Conservation (phyloP, 2,797 vertebrate species). For the Choloepus didactylus region DNA sequence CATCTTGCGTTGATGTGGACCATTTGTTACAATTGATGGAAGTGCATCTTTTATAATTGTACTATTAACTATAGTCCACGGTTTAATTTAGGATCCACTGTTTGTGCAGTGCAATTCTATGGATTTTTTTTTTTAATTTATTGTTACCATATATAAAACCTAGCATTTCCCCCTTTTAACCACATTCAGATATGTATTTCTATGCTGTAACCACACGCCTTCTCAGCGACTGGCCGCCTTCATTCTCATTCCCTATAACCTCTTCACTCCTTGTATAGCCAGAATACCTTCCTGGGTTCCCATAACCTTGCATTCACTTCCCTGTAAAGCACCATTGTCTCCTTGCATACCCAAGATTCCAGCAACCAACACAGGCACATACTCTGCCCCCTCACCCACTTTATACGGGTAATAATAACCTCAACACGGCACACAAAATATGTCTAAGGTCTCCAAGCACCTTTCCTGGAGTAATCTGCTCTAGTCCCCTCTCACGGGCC, state of each 20-base stretch:
- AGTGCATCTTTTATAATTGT: no score
- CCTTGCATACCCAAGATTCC: not conserved
- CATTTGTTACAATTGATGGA: no score
- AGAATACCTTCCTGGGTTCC: accelerated
- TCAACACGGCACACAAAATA: not conserved
- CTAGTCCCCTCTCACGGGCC: not conserved
- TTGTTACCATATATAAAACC: no score
- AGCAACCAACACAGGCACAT: not conserved
- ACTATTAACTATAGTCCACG: no score
- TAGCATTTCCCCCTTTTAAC: no score
- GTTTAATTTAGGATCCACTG: no score
- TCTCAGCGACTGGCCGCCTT: not conserved
- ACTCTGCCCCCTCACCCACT: not conserved
- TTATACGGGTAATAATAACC: not conserved
- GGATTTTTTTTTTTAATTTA: no score
- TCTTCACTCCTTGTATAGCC: not conserved
- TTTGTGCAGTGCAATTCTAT: no score
- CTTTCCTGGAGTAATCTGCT: not conserved
- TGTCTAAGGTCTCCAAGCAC: not conserved
- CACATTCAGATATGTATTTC: no score
- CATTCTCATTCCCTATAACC: not conserved
- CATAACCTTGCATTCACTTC: not conserved
- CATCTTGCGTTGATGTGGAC: no score
- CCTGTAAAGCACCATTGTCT: not conserved
- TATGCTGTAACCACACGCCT: not conserved